Base-by-base conservation (phyloP, 2,888 invertebrate species). In the Omphaloscelis lunosa region DNA sequence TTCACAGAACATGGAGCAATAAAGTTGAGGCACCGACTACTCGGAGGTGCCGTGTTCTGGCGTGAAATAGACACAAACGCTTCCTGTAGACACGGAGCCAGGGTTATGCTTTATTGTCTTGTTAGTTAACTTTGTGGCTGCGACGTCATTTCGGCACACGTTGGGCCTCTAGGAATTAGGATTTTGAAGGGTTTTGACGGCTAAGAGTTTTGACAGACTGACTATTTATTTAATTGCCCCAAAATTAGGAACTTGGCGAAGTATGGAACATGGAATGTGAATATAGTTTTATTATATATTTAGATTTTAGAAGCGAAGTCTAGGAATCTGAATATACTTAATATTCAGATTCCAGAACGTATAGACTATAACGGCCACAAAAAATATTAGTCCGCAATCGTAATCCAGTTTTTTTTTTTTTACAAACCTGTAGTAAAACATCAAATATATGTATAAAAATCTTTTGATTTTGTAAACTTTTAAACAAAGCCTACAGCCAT, bases 101-200 rank as follows among this genome's bases (percentile, higher is more conserved):
- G 91, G 92, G 93, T 91, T 93, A 92, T 91, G 91, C 90, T 92
- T 92, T 92, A 95, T 94, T 93, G 94, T 95, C 92, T 93, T 93
- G 94, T 93, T 93, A 91, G 91, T 86, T 84, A 93, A 94, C 93
- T 94, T 92, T 92, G 92, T 89, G 90, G 87, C 73, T 78, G 80
- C 79, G 83, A 88, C 85, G 86, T 90, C 89, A 90, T 88, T 89
- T 87, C 90, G 88, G 77, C 84, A 75, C 69, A 20, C 9, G 72
- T 81, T 69, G 76, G 76, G 84, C 77, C 70, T 69, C 63, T 61
- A 81, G 62, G 7, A 15, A 20, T n/a, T 17, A n/a, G 63, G 9
- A 39, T 63, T 45, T 15, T n/a, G 12, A 29, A 58, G 3, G 6
- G 1, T 3, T 48, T 27, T n/a, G 12, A 39, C 2, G 8, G 15